These are phyloP conservation scores for Oreochromis tanganicae DNA, from an alignment of 2,113 vertebrate species.

Conservation along the genomic window DNA sequence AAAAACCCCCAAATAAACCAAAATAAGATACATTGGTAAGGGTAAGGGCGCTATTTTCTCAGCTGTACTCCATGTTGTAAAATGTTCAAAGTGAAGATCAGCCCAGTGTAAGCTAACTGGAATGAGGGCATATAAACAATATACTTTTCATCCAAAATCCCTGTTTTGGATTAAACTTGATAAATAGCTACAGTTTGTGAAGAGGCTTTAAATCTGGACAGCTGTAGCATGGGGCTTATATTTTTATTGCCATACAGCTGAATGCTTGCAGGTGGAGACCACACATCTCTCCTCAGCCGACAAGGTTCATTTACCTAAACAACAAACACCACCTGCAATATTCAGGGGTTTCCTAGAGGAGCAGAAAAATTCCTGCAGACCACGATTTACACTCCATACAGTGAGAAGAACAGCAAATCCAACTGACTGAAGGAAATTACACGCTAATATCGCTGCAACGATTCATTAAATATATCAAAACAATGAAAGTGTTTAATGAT, in stretches of 20 bases:
- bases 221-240: neutral
- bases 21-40: neutral
- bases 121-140: neutral
- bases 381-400: neutral
- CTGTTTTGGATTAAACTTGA: neutral
- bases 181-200: neutral
- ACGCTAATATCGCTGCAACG: neutral
- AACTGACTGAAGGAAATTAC: neutral
- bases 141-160: neutral
- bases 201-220: neutral
- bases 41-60: neutral
- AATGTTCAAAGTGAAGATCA: neutral
- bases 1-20: fast-evolving
- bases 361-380: neutral
- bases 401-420: neutral
- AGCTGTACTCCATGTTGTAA: neutral
- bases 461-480: neutral
- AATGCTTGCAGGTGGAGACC: constrained; percentile 14
- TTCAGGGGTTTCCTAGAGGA: neutral
- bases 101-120: neutral
- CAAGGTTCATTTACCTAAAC: constrained; percentile 12
- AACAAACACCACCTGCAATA: constrained; percentile 20
- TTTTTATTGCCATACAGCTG: neutral
- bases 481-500: neutral
- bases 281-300: neutral